Evolutionary conservation across 2,113 vertebrate species (phyloP).

Genomic region (Nannospalax galili): DNA sequence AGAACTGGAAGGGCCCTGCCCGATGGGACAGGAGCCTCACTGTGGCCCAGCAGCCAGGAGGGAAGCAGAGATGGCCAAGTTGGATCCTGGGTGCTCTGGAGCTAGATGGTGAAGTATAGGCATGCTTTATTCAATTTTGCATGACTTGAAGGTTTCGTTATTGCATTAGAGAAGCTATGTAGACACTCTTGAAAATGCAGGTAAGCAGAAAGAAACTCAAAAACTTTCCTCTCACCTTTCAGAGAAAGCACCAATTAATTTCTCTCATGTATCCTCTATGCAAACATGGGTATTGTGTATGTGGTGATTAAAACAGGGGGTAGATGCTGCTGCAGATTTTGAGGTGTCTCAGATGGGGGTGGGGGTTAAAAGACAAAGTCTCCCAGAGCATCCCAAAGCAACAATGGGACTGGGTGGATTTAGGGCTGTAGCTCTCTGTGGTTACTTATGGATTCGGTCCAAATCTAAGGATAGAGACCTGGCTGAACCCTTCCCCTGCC

Average conservation of each 20-base stretch:
- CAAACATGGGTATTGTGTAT: no score
- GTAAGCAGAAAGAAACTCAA: not conserved
- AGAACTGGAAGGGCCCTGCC: conserved; percentile 53
- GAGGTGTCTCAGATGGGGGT: not conserved
- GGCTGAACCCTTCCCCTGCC: not conserved
- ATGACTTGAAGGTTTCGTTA: not conserved
- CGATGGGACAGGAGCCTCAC: not conserved
- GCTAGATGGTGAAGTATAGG: conserved; percentile 4
- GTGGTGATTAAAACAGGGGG: not conserved
- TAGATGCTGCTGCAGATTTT: not conserved
- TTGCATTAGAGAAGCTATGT: not conserved
- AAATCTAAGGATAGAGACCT: not conserved
- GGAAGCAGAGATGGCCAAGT: not conserved
- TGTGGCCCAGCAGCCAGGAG: not conserved
- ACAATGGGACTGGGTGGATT: not conserved
- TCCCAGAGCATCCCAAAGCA: not conserved
- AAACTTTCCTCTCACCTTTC: not conserved
- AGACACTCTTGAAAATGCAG: not conserved
- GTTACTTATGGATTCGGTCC: not conserved
- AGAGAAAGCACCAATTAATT: not conserved
- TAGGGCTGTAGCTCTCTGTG: no score
- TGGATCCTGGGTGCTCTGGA: not conserved
- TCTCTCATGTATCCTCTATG: not conserved
- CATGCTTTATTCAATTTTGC: not conserved
- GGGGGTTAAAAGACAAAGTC: not conserved